Percentiles rank a stretch among this genome's conserved stretches.
phyloP scores from a whole-genome alignment of 2,888 invertebrate species.

The Lamproptera curius region DNA sequence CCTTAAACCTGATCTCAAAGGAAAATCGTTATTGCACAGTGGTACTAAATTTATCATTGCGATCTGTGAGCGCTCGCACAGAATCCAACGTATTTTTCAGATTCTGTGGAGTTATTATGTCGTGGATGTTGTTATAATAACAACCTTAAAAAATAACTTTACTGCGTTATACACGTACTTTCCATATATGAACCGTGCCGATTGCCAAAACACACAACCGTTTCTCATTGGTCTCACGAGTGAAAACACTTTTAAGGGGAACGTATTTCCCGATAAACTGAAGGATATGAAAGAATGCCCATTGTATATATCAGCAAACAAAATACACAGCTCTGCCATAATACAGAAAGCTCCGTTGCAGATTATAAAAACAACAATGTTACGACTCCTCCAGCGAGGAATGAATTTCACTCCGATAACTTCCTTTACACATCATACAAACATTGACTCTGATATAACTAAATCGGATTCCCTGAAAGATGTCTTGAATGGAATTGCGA shows the following conservation, averaged over 20 bases:
- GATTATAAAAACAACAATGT: constrained; percentile 46
- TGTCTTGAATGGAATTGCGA: constrained; percentile 46
- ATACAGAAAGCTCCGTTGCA: constrained; percentile 51
- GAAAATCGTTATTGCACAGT: constrained; percentile 45
- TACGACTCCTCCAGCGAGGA: constrained; percentile 42
- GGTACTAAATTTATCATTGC: constrained; percentile 47
- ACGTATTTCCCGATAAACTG: constrained; percentile 52
- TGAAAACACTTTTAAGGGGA: constrained; percentile 23
- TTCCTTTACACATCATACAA: constrained; percentile 48
- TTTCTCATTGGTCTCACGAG: constrained; percentile 41
- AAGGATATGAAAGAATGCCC: constrained; percentile 54
- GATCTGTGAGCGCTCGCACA: constrained; percentile 36
- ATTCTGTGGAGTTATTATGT: constrained; percentile 50
- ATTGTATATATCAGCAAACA: constrained; percentile 56
- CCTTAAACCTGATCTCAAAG: constrained; percentile 50
- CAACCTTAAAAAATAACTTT: constrained; percentile 31
- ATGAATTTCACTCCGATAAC: constrained; percentile 57
- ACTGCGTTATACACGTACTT: constrained; percentile 46
- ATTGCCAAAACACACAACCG: constrained; percentile 48
- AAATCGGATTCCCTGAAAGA: constrained; percentile 59
- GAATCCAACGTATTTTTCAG: constrained; percentile 41
- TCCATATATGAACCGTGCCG: constrained; percentile 47
- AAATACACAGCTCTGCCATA: constrained; percentile 43
- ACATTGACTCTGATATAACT: constrained; percentile 53
- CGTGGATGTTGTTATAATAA: constrained; percentile 42